Conservation (phyloP, 2,888 invertebrate genomes). For the Pardosa pseudoannulata region DNA sequence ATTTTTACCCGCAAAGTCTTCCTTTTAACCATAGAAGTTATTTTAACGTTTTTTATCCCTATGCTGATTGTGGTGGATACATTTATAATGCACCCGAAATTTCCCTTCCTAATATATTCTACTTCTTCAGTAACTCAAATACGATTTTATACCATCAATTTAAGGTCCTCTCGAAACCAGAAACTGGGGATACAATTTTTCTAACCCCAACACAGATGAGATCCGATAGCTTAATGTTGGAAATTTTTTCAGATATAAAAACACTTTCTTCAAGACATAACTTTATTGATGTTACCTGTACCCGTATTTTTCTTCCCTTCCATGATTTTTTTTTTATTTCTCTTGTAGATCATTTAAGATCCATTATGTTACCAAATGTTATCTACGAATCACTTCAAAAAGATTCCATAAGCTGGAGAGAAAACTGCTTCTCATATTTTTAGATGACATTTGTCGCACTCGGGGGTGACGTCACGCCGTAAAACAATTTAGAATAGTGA, state of each 20-base stretch:
- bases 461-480: background rate
- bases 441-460: background rate
- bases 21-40: too few relatives aligned
- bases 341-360: background rate
- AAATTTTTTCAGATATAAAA: background rate
- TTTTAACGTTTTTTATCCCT: too few relatives aligned
- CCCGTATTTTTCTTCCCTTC: background rate
- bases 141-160: background rate
- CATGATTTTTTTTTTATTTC: background rate
- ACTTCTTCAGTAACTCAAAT: background rate
- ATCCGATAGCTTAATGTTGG: background rate
- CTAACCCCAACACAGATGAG: background rate
- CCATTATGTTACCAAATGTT: slow-evolving; percentile 3
- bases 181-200: background rate
- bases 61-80: too few relatives aligned
- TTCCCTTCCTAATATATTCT: too few relatives aligned
- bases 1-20: too few relatives aligned
- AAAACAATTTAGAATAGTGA: background rate
- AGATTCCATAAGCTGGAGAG: background rate
- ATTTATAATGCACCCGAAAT: too few relatives aligned
- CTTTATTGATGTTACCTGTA: background rate
- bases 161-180: background rate
- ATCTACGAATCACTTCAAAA: background rate
- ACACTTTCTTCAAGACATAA: background rate
- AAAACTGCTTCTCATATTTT: background rate